A percentile compares a stretch with the other conserved stretches of the same genome.
These are phyloP conservation scores for Acrossocheilus fasciatus DNA, from an alignment of 2,797 vertebrate species.

Conservation along the genomic window DNA sequence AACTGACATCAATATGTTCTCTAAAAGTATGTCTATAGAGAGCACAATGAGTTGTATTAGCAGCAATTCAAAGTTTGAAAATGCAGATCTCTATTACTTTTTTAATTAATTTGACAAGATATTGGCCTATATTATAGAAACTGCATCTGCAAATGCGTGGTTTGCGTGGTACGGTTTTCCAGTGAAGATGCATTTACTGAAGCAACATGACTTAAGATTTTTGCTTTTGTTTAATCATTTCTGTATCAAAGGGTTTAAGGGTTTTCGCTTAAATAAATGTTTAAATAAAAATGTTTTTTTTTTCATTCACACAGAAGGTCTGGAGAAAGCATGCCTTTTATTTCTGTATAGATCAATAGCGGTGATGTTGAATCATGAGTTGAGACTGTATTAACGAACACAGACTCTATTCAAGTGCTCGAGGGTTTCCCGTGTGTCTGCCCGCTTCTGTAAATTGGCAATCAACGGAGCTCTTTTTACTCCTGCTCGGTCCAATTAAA, in stretches of 20 bases:
- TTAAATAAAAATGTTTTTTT: neutral
- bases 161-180: neutral
- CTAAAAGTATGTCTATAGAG: neutral
- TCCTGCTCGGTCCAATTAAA: slow-evolving; percentile 70
- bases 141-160: too few species aligned
- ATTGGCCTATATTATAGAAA: too few species aligned
- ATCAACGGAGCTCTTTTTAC: slow-evolving; percentile 62
- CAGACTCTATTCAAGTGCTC: slow-evolving; percentile 10
- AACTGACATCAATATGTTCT: neutral
- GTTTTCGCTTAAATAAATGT: neutral
- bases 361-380: slow-evolving; percentile 17
- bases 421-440: slow-evolving; percentile 5
- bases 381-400: neutral
- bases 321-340: neutral
- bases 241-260: neutral
- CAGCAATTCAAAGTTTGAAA: neutral
- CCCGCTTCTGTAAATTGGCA: neutral
- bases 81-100: neutral
- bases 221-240: neutral
- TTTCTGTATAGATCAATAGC: slow-evolving; percentile 10
- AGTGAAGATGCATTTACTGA: neutral
- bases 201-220: neutral
- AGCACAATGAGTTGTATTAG: too few species aligned
- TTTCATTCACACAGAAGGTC: neutral
- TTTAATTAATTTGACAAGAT: neutral